These are phyloP conservation scores for Flexamia atlantica DNA, from an alignment of 2,888 invertebrate species.

Conservation along the genomic window DNA sequence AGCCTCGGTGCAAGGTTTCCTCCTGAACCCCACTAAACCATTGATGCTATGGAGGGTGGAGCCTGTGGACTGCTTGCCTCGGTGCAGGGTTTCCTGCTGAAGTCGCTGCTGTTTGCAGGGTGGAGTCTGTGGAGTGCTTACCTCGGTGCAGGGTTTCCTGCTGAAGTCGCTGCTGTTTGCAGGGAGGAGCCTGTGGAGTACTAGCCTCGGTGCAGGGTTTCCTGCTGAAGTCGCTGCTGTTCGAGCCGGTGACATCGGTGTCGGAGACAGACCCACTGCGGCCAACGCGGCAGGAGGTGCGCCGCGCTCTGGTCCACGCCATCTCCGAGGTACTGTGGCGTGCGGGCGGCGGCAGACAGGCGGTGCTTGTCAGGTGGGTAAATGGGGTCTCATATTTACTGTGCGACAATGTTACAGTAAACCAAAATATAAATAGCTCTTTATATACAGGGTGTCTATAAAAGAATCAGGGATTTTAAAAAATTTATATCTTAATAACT, in stretches of 20 bases:
- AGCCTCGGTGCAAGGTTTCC: slow-evolving; percentile 76
- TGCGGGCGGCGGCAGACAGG: slow-evolving; percentile 60
- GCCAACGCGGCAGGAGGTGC: slow-evolving; percentile 60
- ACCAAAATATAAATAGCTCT: no score
- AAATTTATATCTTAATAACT: no score
- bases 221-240: slow-evolving; percentile 75
- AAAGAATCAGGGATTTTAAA: no score
- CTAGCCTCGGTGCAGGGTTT: slow-evolving; percentile 76
- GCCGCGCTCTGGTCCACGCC: slow-evolving; percentile 61
- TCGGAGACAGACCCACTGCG: slow-evolving; percentile 49
- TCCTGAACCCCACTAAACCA: slow-evolving; percentile 75
- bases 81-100: slow-evolving; percentile 76
- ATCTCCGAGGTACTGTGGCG: slow-evolving; percentile 64
- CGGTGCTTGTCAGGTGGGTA: slow-evolving; percentile 61
- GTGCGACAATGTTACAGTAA: no score
- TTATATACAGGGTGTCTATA: no score
- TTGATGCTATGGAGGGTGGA: slow-evolving; percentile 75
- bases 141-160: slow-evolving; percentile 76
- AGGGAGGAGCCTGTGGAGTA: slow-evolving; percentile 78
- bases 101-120: slow-evolving; percentile 75
- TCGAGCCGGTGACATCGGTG: slow-evolving; percentile 67
- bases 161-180: slow-evolving; percentile 74
- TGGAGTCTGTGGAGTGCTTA: slow-evolving; percentile 77
- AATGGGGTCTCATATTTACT: no score
- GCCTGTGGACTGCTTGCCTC: slow-evolving; percentile 77